A percentile compares a stretch with the other conserved stretches of the same genome.
Conservation (phyloP, 1,140 invertebrate species). For the Cydia fagiglandana region DNA sequence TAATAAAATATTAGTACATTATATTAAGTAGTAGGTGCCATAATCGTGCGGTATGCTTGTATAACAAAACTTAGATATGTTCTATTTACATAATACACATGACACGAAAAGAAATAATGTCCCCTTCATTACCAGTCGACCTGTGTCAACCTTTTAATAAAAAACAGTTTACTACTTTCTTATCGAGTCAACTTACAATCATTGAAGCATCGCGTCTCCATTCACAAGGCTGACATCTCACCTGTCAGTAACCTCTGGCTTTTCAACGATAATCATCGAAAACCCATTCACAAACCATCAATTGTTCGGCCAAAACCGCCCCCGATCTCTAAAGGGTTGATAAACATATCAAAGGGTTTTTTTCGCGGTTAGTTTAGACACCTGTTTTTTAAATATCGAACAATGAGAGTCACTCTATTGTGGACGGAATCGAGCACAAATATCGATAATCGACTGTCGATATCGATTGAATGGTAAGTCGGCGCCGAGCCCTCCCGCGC, state of each 20-base stretch:
- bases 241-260: conserved; percentile 72
- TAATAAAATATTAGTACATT: too few species aligned
- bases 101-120: neutral
- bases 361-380: conserved; percentile 56
- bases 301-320: conserved; percentile 70
- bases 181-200: conserved; percentile 64
- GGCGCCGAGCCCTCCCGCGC: conserved; percentile 63
- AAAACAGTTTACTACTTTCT: conserved; percentile 51
- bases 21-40: too few species aligned
- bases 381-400: conserved; percentile 66
- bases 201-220: conserved; percentile 50
- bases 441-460: conserved; percentile 70
- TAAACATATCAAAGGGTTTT: conserved; percentile 75
- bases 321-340: conserved; percentile 72
- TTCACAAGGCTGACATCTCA: conserved; percentile 71
- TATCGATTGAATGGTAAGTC: conserved; percentile 50
- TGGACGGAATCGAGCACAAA: conserved; percentile 67
- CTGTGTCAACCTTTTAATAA: conserved; percentile 33
- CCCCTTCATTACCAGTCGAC: neutral
- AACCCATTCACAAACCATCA: conserved; percentile 65
- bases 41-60: too few species aligned
- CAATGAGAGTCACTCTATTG: conserved; percentile 62
- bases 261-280: conserved; percentile 70
- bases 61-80: neutral
- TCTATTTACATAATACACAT: too few species aligned